Base-by-base conservation (phyloP, 1,140 invertebrate genomes). In the Pemphigus obesinymphae region DNA sequence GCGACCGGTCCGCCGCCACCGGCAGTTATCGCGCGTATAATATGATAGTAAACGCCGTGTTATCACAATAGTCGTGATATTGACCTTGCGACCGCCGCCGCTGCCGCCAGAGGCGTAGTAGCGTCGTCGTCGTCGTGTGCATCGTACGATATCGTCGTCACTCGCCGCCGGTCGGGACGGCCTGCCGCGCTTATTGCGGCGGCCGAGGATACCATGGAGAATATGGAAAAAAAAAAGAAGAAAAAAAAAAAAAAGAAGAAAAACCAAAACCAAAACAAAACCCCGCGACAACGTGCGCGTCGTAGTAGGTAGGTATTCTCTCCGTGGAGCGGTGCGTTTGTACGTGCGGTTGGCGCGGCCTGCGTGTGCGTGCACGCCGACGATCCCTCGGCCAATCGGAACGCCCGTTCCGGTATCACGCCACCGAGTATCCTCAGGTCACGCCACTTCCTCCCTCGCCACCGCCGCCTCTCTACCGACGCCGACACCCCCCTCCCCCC, bases 341-440 rank as follows among this genome's bases (percentile, higher is more conserved):
- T 31, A 34, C 43, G 17, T 26, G 40, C 63, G n/a, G n/a, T n/a
- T 17, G 26, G 40, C n/a, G 66, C n/a, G 34, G 40, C 29, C 0
- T 13, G 0, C 29, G 66, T 43, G 66, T 40, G 66, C 29, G n/a
- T 70, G 68, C 13, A 15, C 40, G 68, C 68, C 40, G 23, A 45
- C 68, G 40, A 45, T 58, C 76, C 53, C 55, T 63, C 76, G 17
- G 31, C 76, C 76, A 80, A 80, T 80, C 76, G 40, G 55, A 80
- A 29, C 37, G 76, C 55, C 31, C 7, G 37, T 80, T 43, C 55
- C 40, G 55, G 76, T 80, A 80, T 80, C 76, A 80, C 76, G 76
- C 76, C 76, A 80, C 76, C 76, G 76, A 63, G 37, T 80, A 80
- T 80, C 76, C 76, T 80, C 76, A 45, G 76, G 76, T 63, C 76